These are phyloP conservation scores for Poecilia wingei DNA, from an alignment of 2,797 vertebrate genomes.

Conservation along the genomic window DNA sequence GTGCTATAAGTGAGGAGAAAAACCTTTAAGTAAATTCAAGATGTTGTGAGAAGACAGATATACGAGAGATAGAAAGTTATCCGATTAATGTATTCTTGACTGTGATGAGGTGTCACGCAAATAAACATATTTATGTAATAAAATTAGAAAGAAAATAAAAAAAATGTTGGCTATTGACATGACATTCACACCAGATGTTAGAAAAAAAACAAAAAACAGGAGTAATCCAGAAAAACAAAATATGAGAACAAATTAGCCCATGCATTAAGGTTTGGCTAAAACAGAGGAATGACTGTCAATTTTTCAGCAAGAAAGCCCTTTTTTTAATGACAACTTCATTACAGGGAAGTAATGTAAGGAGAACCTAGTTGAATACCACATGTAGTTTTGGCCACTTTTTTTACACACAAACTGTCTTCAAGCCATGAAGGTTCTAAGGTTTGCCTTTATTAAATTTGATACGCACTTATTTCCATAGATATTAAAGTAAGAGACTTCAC, in stretches of 20 bases:
- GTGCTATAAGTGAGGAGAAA: slow-evolving; percentile 17
- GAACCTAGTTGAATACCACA: too few relatives aligned
- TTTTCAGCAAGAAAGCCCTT: neutral
- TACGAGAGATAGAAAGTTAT: slow-evolving; percentile 7
- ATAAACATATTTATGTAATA: neutral
- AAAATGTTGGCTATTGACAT: neutral
- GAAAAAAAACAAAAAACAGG: neutral
- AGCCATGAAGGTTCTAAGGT: neutral
- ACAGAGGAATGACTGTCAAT: neutral
- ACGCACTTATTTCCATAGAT: neutral
- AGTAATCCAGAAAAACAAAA: neutral
- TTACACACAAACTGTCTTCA: neutral
- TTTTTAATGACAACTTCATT: too few relatives aligned
- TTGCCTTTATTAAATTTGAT: neutral
- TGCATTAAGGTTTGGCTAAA: neutral
- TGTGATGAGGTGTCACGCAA: neutral
- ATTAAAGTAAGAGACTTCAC: neutral
- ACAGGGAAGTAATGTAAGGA: too few relatives aligned
- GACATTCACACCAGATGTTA: neutral
- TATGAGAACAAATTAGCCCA: neutral
- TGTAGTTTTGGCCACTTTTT: too few relatives aligned
- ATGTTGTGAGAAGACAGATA: slow-evolving; percentile 29
- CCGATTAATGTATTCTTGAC: neutral
- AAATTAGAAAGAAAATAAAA: neutral
- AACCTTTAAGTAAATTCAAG: slow-evolving; percentile 41